Evolutionary conservation across 2,113 vertebrate genomes (phyloP), one percentile per base, ranked within the genome.

Genomic region (Myiagra hebetior): DNA sequence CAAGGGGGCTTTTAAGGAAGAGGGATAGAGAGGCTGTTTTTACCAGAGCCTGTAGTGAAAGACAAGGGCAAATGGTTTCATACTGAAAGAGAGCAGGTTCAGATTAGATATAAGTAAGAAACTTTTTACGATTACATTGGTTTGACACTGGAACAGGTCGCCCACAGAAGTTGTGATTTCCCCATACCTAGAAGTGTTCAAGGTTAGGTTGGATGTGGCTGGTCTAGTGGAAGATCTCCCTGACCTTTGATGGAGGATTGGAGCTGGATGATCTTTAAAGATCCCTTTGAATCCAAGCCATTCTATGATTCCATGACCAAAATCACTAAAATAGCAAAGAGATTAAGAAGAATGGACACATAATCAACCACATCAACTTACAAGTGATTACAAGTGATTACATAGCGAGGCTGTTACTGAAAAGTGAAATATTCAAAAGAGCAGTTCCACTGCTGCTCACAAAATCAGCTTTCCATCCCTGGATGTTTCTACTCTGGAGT

Each of bases 81-180:
- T 18, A 60, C 1, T 67, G 16, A 60, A n/a, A 53, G 28, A 74
- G 15, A 11, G 11, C n/a, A 53, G 33, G 28, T 39, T 60, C 39
- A 67, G 33, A 46, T 39, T 19, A 44, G 21, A 65, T 50, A 28
- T 13, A 73, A 62, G 13, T 28, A 49, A 46, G 11, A 68, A n/a
- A n/a, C 1, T 39, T 27, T 21, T 16, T 10, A 24, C 1, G 0
- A 52, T 59, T 74, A 7, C 33, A 14, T 52, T 46, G 23, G 3
- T 60, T 67, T 24, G 24, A 46, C 20, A 30, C 28, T 30, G 23
- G 16, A 17, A 67, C 4, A 21, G 18, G 33, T 21, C 28, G 23
- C 15, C 37, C 60, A 46, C 23, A 60, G 46, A 52, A 59, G 46
- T 6, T n/a, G 44, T 59, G 68, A 67, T 67, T 52, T 74, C 31